A percentile compares a stretch with the other conserved stretches of the same genome.
Conservation (phyloP, 2,797 vertebrate species). For the Hydrolagus colliei region DNA sequence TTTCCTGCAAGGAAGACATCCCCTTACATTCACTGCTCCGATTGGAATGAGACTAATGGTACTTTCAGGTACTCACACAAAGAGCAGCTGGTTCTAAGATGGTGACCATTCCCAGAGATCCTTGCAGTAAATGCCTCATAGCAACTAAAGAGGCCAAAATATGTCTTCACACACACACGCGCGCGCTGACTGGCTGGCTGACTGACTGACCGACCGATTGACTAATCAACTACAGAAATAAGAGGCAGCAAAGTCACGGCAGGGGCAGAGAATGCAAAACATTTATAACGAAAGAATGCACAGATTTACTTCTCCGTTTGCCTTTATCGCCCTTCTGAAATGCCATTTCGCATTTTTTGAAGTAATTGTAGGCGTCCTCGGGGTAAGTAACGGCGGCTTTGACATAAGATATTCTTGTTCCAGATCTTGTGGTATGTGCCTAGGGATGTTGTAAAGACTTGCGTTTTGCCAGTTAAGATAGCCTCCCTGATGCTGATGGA, state of each 20-base stretch:
- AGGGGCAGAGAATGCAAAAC: background rate
- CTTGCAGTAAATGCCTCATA: background rate
- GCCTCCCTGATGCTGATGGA: background rate
- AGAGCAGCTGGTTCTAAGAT: background rate
- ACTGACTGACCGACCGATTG: no score
- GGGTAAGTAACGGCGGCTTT: background rate
- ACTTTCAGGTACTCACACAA: background rate
- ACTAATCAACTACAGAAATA: background rate
- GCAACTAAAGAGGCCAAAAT: background rate
- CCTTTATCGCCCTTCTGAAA: background rate
- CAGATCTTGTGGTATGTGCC: background rate
- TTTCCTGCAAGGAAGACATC: background rate
- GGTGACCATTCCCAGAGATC: background rate
- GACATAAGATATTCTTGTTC: background rate
- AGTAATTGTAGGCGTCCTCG: background rate
- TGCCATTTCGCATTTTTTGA: background rate
- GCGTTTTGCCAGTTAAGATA: background rate
- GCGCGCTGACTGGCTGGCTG: no score
- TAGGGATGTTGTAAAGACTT: background rate
- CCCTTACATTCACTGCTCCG: no score
- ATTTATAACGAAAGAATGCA: background rate
- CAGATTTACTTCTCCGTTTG: background rate
- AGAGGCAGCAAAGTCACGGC: no score
- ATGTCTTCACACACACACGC: background rate
- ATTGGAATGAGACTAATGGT: no score